Evolutionary conservation across 1,140 invertebrate species (phyloP), one percentile per base, ranked within the genome.

Genomic region (Manduca sexta): DNA sequence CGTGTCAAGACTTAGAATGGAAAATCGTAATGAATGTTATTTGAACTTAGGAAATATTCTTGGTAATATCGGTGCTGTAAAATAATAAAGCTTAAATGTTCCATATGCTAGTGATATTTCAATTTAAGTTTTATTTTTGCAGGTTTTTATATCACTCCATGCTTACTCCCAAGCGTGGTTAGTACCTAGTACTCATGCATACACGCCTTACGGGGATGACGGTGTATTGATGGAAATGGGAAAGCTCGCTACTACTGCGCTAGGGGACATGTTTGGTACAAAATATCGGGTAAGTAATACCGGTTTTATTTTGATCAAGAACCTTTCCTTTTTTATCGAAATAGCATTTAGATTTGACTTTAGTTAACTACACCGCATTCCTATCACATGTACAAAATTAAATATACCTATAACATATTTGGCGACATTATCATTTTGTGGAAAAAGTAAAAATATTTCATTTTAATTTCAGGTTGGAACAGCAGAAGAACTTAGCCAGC

Each of bases 101-200:
- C n/a, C n/a, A n/a, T n/a, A n/a, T n/a, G n/a, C n/a, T n/a, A n/a
- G n/a, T n/a, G n/a, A n/a, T n/a, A n/a, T n/a, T 1, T 26, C 8
- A 26, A 0, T 26, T 3, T 26, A 26, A 8, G 8, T n/a, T 35
- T 7, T 35, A n/a, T 48, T 45, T 11, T 63, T 72, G 2, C 72
- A 79, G 82, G 87, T 73, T 56, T 97, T 93, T 66, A 79, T 96
- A 16, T 89, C 91, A 0, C 87, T 96, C 51, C 95, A 97, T 66
- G 93, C 93, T 10, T 96, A 94, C 72, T 91, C 92, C 0, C 93
- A 95, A 74, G 84, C 93, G 30, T 87, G 93, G 69, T 78, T 94
- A 41, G 86, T 93, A 47, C 93, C 93, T 1, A 93, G 90, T 52
- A 90, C 91, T 1, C 88, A 91, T 55, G 86, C 88, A 0, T 69